Conservation (phyloP, 2,797 vertebrate species). For the Todus mexicanus region DNA sequence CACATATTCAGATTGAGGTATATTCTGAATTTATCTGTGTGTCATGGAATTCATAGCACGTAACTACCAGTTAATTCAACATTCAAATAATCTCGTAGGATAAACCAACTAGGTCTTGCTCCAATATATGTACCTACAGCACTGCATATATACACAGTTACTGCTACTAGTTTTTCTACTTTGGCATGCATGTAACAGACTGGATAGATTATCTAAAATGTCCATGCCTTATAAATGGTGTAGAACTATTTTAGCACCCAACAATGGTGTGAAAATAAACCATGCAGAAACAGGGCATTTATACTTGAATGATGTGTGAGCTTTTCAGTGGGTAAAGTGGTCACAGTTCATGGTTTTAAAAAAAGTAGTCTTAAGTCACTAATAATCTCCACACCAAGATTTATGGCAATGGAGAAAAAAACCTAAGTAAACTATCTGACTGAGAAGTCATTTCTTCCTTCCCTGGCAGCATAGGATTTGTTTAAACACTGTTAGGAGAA, state of each 20-base stretch:
- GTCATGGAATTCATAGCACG: background rate
- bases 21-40: background rate
- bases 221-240: slow-evolving; percentile 4
- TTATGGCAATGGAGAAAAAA: slow-evolving; percentile 72
- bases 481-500: slow-evolving; percentile 70
- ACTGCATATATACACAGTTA: background rate
- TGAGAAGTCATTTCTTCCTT: slow-evolving; percentile 72
- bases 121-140: background rate
- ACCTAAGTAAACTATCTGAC: slow-evolving; percentile 76
- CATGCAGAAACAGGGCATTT: slow-evolving; percentile 56
- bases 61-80: background rate
- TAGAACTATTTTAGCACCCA: slow-evolving; percentile 53
- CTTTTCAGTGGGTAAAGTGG: slow-evolving; percentile 48
- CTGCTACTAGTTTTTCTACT: background rate
- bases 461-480: slow-evolving; percentile 61
- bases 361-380: slow-evolving; percentile 50
- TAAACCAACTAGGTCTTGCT: background rate
- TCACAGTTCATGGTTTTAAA: slow-evolving; percentile 55
- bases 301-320: slow-evolving; percentile 50
- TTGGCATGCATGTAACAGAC: background rate
- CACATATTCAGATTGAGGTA: background rate
- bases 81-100: background rate
- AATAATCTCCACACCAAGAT: slow-evolving; percentile 72
- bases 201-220: slow-evolving; percentile 10
- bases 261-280: slow-evolving; percentile 66